Conservation (phyloP, 2,888 invertebrate species). For the Yponomeuta sedellus region DNA sequence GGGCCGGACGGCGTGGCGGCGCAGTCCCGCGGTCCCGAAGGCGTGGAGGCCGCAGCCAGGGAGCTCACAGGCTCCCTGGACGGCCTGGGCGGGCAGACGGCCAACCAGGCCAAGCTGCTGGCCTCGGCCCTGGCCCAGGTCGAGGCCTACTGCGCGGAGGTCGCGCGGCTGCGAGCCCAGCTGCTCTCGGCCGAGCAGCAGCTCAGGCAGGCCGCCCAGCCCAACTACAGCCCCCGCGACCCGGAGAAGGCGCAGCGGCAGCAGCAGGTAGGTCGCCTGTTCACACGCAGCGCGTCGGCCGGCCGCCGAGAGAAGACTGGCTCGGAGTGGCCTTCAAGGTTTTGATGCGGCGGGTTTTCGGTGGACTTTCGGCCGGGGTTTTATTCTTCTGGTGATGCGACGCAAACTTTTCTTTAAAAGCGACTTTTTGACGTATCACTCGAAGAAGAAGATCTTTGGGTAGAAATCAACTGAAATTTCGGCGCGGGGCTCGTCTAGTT, state of each 20-base stretch:
- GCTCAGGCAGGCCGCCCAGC: constrained; percentile 87
- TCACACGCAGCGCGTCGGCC: constrained; percentile 15
- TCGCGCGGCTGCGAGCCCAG: constrained; percentile 88
- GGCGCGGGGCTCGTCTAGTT: not conserved
- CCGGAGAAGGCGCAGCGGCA: constrained; percentile 87
- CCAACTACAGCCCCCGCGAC: constrained; percentile 88
- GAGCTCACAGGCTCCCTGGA: constrained; percentile 83
- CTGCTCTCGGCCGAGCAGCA: constrained; percentile 92
- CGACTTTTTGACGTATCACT: no score
- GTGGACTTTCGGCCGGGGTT: not conserved
- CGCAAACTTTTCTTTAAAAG: no score
- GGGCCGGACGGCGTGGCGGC: constrained; percentile 89
- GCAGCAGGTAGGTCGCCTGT: constrained; percentile 83
- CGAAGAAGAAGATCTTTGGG: no score
- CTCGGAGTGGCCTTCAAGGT: not conserved
- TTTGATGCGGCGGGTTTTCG: not conserved
- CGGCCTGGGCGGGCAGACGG: constrained; percentile 76
- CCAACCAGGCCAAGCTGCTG: constrained; percentile 80
- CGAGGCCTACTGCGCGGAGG: constrained; percentile 91
- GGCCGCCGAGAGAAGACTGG: not conserved
- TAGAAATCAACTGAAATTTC: no score
- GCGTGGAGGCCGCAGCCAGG: constrained; percentile 83
- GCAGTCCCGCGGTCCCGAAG: constrained; percentile 81
- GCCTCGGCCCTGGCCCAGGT: constrained; percentile 88
- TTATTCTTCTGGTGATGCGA: not conserved